Percentiles rank a stretch among this genome's conserved stretches.
Conservation (phyloP, 2,113 vertebrate genomes). For the Coracopsis vasa region DNA sequence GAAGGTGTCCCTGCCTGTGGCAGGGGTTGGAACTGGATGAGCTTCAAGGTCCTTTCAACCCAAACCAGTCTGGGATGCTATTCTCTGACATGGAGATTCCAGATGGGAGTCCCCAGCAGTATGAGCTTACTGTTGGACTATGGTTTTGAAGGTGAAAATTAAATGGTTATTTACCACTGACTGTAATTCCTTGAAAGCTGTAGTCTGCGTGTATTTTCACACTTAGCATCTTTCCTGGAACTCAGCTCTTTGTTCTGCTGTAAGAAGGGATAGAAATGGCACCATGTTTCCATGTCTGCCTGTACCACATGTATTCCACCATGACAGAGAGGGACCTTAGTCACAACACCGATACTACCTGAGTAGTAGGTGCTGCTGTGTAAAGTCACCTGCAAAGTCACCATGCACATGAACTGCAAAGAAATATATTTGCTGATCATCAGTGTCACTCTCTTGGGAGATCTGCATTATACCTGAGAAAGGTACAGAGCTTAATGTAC, state of each 20-base stretch:
- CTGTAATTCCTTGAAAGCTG: not conserved
- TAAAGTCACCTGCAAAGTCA: not conserved
- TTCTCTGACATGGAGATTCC: not conserved
- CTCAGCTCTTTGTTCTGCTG: not conserved
- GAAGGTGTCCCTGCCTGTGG: rapidly evolving
- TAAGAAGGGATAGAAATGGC: not conserved
- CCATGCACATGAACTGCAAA: rapidly evolving
- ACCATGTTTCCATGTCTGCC: not conserved
- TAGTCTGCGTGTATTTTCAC: not conserved
- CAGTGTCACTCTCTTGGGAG: not conserved
- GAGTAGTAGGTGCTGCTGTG: not conserved
- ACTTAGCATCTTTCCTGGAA: not conserved
- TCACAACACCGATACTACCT: no score
- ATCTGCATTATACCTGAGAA: no score
- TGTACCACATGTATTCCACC: not conserved
- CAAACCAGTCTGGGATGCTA: not conserved
- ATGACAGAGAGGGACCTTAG: not conserved
- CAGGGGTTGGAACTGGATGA: not conserved
- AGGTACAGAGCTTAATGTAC: rapidly evolving
- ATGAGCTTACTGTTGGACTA: not conserved
- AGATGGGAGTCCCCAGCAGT: not conserved
- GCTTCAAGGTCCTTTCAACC: not conserved
- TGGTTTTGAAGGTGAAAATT: not conserved
- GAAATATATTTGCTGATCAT: not conserved
- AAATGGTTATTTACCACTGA: not conserved